These are phyloP conservation scores for Sphaerophoria rueppellii DNA, from an alignment of 2,888 invertebrate genomes.

Conservation along the genomic window DNA sequence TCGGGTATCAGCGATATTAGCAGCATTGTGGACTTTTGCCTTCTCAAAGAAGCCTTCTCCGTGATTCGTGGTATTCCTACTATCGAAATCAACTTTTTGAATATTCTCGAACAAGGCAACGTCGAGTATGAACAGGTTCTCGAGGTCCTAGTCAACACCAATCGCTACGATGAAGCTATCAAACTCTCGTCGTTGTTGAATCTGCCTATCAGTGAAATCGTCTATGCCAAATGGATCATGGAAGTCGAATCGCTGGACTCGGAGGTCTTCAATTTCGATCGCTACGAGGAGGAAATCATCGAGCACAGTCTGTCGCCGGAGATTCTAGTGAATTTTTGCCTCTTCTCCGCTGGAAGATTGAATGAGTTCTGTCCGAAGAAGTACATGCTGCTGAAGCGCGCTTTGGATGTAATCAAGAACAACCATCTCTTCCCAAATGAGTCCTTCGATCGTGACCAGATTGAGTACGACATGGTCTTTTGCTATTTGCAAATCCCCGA, in stretches of 20 bases:
- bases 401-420: slow-evolving; percentile 80
- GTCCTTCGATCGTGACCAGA: slow-evolving; percentile 81
- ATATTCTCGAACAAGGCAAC: slow-evolving; percentile 77
- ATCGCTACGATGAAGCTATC: slow-evolving; percentile 83
- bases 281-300: slow-evolving; percentile 86
- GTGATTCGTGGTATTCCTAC: slow-evolving; percentile 82
- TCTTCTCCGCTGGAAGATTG: slow-evolving; percentile 83
- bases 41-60: slow-evolving; percentile 83
- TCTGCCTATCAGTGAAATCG: slow-evolving; percentile 82
- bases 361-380: slow-evolving; percentile 76
- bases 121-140: slow-evolving; percentile 83
- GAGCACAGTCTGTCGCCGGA: slow-evolving; percentile 85
- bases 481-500: slow-evolving; percentile 78
- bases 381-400: slow-evolving; percentile 82
- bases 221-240: slow-evolving; percentile 83
- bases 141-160: slow-evolving; percentile 81
- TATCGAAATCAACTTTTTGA: slow-evolving; percentile 77
- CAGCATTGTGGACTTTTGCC: slow-evolving; percentile 82
- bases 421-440: slow-evolving; percentile 81
- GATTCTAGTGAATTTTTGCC: slow-evolving; percentile 86
- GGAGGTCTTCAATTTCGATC: slow-evolving; percentile 83
- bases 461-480: slow-evolving; percentile 81
- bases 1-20: slow-evolving; percentile 84
- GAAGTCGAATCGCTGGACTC: slow-evolving; percentile 82
- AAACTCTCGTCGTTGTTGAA: slow-evolving; percentile 82